Evolutionary conservation across 1,140 invertebrate species (phyloP).

Genomic region (Lordiphosa mommai): DNA sequence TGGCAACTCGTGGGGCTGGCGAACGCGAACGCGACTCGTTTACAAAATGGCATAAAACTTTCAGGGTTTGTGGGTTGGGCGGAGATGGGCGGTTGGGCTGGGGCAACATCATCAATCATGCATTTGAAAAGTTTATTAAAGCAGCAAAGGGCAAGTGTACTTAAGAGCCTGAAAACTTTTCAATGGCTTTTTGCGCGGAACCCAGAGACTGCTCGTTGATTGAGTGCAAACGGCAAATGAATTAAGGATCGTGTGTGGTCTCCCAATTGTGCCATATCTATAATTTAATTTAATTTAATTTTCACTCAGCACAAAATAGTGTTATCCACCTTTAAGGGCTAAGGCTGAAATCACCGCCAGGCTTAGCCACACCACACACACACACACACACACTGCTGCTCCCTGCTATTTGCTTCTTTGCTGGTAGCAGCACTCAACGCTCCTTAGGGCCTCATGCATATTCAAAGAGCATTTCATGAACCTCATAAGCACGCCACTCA

Average conservation of each 20-base stretch:
- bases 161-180: slow-evolving; percentile 69
- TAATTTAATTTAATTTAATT: slow-evolving; percentile 68
- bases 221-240: neutral
- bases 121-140: slow-evolving; percentile 75
- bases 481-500: slow-evolving; percentile 70
- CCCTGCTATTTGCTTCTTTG: slow-evolving; percentile 1
- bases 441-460: slow-evolving; percentile 75
- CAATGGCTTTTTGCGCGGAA: slow-evolving; percentile 56
- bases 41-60: slow-evolving; percentile 57
- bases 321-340: slow-evolving; percentile 35
- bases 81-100: neutral
- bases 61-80: slow-evolving; percentile 6
- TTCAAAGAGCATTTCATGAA: slow-evolving; percentile 74
- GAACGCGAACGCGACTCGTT: slow-evolving; percentile 56
- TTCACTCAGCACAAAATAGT: slow-evolving; percentile 31
- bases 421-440: slow-evolving; percentile 52
- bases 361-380: slow-evolving; percentile 14
- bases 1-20: neutral
- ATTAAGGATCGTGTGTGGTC: neutral
- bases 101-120: slow-evolving; percentile 71
- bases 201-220: neutral
- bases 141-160: slow-evolving; percentile 49
- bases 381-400: slow-evolving; percentile 9
- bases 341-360: slow-evolving; percentile 32
- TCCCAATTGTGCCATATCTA: slow-evolving; percentile 17